A percentile compares a stretch with the other conserved stretches of the same genome.
Conservation (phyloP, 1,140 invertebrate species). For the Saxidomus purpurata region DNA sequence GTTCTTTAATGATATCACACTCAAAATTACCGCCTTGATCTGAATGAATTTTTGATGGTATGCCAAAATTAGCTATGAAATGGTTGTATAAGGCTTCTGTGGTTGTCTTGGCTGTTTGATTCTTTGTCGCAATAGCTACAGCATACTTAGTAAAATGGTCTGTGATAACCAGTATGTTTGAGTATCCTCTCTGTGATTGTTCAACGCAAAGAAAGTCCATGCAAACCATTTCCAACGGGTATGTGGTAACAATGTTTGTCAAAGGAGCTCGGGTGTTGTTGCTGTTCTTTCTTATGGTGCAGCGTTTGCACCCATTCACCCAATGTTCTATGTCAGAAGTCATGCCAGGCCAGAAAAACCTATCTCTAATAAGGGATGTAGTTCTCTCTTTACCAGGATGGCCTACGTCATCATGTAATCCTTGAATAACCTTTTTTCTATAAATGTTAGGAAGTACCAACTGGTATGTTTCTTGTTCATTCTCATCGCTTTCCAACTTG, state of each 20-base stretch:
- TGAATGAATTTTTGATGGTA: constrained; percentile 47
- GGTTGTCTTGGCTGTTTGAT: constrained; percentile 65
- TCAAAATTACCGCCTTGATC: constrained; percentile 67
- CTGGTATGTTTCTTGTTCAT: not conserved
- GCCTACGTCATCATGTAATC: not conserved
- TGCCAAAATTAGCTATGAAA: constrained; percentile 63
- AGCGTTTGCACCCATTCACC: constrained; percentile 44
- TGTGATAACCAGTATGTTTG: constrained; percentile 62
- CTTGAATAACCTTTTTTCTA: not conserved
- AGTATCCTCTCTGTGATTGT: constrained; percentile 22
- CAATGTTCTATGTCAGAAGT: constrained; percentile 16
- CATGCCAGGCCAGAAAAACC: constrained; percentile 2
- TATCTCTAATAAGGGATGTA: not conserved
- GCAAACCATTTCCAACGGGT: constrained; percentile 50
- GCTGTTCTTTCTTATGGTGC: constrained; percentile 47
- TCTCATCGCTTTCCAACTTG: not conserved
- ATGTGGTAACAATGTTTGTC: constrained; percentile 44
- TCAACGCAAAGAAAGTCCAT: constrained; percentile 51
- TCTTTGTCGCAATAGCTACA: constrained; percentile 63
- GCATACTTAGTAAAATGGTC: constrained; percentile 68
- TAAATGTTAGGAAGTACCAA: not conserved
- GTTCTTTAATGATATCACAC: constrained; percentile 50
- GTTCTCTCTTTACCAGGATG: constrained; percentile 16
- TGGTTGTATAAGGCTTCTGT: constrained; percentile 50
- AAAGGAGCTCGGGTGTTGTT: constrained; percentile 1